phyloP scores from a whole-genome alignment of 2,113 vertebrate genomes.

The Pongo pygmaeus region DNA sequence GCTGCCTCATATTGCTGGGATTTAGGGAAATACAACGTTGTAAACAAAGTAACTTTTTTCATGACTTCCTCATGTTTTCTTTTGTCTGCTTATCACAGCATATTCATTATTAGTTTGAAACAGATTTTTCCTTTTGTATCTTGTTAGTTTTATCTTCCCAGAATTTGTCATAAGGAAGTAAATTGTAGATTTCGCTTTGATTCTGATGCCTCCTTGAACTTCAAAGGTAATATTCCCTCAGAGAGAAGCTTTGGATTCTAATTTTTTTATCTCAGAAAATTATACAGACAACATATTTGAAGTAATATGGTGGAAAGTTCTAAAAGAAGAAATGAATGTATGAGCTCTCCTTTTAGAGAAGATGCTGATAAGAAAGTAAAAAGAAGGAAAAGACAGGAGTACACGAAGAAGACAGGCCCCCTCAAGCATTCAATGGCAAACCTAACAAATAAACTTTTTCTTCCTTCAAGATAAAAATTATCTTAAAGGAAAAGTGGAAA shows the following conservation, averaged over 20 bases:
- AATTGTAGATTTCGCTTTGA: conserved; percentile 69
- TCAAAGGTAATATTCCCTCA: conserved; percentile 69
- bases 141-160: conserved; percentile 59
- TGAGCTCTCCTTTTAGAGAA: conserved; percentile 58
- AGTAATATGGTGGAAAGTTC: conserved; percentile 25
- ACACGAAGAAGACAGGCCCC: background rate
- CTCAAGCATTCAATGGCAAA: conserved; percentile 9
- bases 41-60: conserved; percentile 60
- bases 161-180: conserved; percentile 66
- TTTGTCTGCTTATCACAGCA: conserved; percentile 56
- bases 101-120: conserved; percentile 69
- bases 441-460: conserved; percentile 2
- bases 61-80: conserved; percentile 38
- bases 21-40: conserved; percentile 41
- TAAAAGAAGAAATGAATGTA: conserved; percentile 41
- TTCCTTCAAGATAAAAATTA: conserved; percentile 49
- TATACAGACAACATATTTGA: conserved; percentile 69
- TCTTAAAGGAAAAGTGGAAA: conserved; percentile 48
- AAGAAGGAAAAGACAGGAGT: background rate
- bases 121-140: conserved; percentile 66
- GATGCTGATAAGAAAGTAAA: conserved; percentile 64
- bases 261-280: conserved; percentile 72
- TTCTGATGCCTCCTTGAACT: conserved; percentile 53
- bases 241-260: conserved; percentile 56
- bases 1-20: background rate